Percentiles rank a stretch among this genome's conserved stretches.
Conservation (phyloP, 2,888 invertebrate species). For the Cetonia aurata region DNA sequence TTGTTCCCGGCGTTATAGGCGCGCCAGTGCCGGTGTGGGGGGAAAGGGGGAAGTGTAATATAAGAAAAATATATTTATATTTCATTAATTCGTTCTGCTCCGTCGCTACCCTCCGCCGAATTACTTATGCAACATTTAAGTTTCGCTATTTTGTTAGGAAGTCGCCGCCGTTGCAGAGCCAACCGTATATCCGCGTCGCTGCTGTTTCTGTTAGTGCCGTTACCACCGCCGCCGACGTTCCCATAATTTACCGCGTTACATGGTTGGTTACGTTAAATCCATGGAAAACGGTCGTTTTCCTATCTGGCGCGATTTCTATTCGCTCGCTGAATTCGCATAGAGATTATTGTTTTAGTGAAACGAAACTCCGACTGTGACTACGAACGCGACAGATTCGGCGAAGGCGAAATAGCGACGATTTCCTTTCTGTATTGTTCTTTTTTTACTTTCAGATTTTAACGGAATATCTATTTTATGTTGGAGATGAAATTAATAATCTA, state of each 20-base stretch:
- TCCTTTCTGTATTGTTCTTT: too few species aligned
- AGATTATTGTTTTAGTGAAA: constrained; percentile 49
- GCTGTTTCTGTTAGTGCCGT: constrained; percentile 39
- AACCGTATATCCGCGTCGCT: background rate
- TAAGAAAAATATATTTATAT: constrained; percentile 59
- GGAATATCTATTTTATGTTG: too few species aligned
- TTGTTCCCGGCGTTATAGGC: constrained; percentile 47
- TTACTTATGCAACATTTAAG: constrained; percentile 62
- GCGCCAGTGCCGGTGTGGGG: background rate
- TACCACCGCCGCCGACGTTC: constrained; percentile 22
- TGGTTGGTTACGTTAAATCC: constrained; percentile 56
- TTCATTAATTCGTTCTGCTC: constrained; percentile 60
- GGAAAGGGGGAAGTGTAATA: constrained; percentile 39
- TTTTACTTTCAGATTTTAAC: too few species aligned
- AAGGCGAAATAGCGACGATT: background rate
- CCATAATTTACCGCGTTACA: constrained; percentile 56
- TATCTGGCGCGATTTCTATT: constrained; percentile 56
- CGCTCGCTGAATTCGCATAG: constrained; percentile 52
- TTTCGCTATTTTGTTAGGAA: constrained; percentile 61
- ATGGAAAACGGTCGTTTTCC: constrained; percentile 56
- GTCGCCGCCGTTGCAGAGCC: constrained; percentile 48
- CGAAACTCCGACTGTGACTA: constrained; percentile 19
- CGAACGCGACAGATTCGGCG: constrained; percentile 14
- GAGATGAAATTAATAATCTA: too few species aligned
- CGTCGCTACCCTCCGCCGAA: constrained; percentile 47